Evolutionary conservation across 2,113 vertebrate genomes (phyloP), one percentile per base, ranked within the genome.

Genomic region (Hippocampus comes): DNA sequence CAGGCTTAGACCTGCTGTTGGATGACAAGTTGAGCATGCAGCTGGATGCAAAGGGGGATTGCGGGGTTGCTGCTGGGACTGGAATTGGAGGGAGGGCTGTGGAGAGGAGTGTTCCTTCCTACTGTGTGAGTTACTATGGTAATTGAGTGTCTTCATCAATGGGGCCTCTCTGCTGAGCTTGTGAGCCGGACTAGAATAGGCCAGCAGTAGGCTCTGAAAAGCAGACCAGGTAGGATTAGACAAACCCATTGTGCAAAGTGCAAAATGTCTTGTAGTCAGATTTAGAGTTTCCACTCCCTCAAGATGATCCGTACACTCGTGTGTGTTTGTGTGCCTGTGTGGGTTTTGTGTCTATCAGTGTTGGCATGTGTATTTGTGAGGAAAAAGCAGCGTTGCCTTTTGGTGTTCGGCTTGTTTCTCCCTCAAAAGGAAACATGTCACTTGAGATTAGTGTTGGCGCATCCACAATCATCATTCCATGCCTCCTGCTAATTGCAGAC

Each of bases 401-500:
- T 86, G 78, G 81, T 63, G 61, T 77, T 92, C 90, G 92, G 93
- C 70, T 93, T 92, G 93, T 93, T 85, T 94, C 92, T 95, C 83
- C 84, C 91, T 87, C 90, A 85, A 80, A 85, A 78, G 71, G 94
- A 93, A 95, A 94, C 94, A 95, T 97, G 97, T 96, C 96, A 94
- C 93, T 97, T 96, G 93, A 91, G 89, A 97, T 99, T 94, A 97
- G 95, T 93, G 95, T 99, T 95, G 94, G 94, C 90, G 92, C 94
- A 92, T 94, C 93, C 96, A 94, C 95, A 97, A 97, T 95, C 95
- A 96, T 96, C 95, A 95, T 98, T 97, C 94, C 93, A 95, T 95
- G 95, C 95, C 95, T 97, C 95, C 95, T 95, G 95, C 95, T 99
- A 98, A 98, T 98, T 98, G 96, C 95, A 95, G 94, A 95, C 96